A percentile compares a stretch with the other conserved stretches of the same genome.
Conservation (phyloP, 2,888 invertebrate species). For the Achlya flavicornis region DNA sequence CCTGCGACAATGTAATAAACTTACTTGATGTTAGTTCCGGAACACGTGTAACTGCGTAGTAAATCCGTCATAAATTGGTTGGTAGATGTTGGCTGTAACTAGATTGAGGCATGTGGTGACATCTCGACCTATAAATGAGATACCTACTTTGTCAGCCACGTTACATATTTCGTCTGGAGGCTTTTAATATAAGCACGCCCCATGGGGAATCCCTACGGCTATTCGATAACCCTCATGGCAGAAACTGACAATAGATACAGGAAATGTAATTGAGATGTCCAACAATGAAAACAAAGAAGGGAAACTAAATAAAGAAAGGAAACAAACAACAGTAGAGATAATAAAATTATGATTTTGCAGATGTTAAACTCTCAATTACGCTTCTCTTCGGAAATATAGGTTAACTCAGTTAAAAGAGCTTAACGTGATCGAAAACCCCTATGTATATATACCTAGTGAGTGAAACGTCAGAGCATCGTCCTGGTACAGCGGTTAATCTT, state of each 20-base stretch:
- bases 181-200: neutral
- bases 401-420: neutral
- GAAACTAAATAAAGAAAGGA: neutral
- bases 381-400: neutral
- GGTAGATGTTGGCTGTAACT: slow-evolving; percentile 32
- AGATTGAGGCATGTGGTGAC: slow-evolving; percentile 40
- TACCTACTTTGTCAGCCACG: slow-evolving; percentile 32
- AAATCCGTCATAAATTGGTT: slow-evolving; percentile 47
- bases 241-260: too few relatives aligned
- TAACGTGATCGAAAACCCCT: slow-evolving; percentile 26
- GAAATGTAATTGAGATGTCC: too few relatives aligned
- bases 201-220: too few relatives aligned
- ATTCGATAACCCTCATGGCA: too few relatives aligned
- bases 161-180: neutral
- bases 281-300: too few relatives aligned
- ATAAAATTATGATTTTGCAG: neutral
- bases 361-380: too few relatives aligned
- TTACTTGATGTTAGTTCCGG: slow-evolving; percentile 22
- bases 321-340: neutral
- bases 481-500: slow-evolving; percentile 63
- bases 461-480: slow-evolving; percentile 32
- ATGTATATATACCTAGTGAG: slow-evolving; percentile 14
- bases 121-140: slow-evolving; percentile 52
- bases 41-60: slow-evolving; percentile 35
- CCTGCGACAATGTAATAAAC: neutral